A percentile compares a stretch with the other conserved stretches of the same genome.
Evolutionary conservation across 2,888 invertebrate species (phyloP).

Genomic region (Chrysolina americana): DNA sequence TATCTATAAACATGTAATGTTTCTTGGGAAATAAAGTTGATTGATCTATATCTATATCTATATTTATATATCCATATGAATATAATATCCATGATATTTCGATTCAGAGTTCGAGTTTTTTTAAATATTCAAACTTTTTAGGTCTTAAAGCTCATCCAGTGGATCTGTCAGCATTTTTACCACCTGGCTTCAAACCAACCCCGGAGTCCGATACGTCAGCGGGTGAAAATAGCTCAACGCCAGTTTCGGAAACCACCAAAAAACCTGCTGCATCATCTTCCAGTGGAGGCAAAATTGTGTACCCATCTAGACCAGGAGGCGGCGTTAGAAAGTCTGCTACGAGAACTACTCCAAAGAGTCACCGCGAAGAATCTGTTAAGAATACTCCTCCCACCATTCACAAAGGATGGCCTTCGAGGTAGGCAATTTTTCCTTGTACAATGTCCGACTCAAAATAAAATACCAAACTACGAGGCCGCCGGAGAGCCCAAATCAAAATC

Average conservation of each 20-base stretch:
- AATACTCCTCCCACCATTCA: slow-evolving; percentile 79
- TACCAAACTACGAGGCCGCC: too few species aligned
- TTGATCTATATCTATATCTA: too few species aligned
- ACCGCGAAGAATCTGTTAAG: slow-evolving; percentile 60
- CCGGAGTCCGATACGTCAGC: slow-evolving; percentile 69
- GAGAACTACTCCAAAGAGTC: slow-evolving; percentile 55
- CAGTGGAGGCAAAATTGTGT: slow-evolving; percentile 82
- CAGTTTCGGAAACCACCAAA: slow-evolving; percentile 69
- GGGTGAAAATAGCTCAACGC: slow-evolving; percentile 49
- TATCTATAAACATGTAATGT: too few species aligned
- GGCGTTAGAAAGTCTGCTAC: slow-evolving; percentile 71
- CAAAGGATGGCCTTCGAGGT: slow-evolving; percentile 89
- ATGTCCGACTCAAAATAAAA: not conserved
- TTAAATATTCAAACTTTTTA: slow-evolving; percentile 42
- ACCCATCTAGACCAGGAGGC: slow-evolving; percentile 83
- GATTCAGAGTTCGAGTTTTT: too few species aligned
- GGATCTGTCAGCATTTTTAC: slow-evolving; percentile 66
- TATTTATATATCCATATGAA: too few species aligned
- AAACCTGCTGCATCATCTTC: slow-evolving; percentile 71
- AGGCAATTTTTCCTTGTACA: slow-evolving; percentile 46
- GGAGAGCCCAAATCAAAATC: too few species aligned
- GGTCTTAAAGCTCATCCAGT: slow-evolving; percentile 49
- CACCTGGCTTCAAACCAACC: slow-evolving; percentile 51
- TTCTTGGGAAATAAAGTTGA: too few species aligned
- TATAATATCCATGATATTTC: too few species aligned